Evolutionary conservation across 2,113 vertebrate genomes (phyloP).

Genomic region (Pomatorhinus ruficollis): DNA sequence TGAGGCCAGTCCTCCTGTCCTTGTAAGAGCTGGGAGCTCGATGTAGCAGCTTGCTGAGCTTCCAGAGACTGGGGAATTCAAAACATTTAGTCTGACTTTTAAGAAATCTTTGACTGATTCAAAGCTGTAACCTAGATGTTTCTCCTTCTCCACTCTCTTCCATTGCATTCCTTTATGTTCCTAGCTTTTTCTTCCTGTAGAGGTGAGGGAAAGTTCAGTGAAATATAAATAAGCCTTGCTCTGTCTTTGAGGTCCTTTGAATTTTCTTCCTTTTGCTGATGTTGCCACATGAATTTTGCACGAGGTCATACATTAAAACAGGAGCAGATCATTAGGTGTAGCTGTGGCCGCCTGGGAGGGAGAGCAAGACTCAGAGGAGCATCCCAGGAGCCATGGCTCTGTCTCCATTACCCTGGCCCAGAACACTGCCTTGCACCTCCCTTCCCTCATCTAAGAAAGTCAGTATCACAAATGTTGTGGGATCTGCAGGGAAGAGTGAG

Average conservation of each 20-base stretch:
- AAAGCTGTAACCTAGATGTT: neutral
- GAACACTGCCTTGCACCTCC: neutral
- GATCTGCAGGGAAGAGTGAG: neutral
- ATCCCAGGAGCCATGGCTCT: neutral
- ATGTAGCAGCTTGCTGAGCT: neutral
- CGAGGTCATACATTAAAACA: neutral
- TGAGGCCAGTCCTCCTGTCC: neutral
- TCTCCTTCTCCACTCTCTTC: neutral
- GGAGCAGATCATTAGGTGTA: neutral
- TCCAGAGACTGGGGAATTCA: neutral
- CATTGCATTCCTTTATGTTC: neutral
- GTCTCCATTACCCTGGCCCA: neutral
- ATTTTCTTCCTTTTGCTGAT: neutral
- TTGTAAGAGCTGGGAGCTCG: neutral
- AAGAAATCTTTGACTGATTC: neutral
- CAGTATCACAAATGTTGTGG: neutral
- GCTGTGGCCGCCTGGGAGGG: neutral
- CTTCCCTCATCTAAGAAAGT: neutral
- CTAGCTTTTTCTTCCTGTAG: neutral
- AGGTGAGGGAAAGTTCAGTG: neutral
- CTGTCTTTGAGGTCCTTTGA: constrained; percentile 12
- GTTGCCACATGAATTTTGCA: constrained; percentile 9
- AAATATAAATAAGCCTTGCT: constrained; percentile 24
- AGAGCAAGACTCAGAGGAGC: neutral
- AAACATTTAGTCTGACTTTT: neutral